Percentiles rank a stretch among this genome's conserved stretches.
Conservation (phyloP, 2,113 vertebrate species). For the Taurulus bubalis region DNA sequence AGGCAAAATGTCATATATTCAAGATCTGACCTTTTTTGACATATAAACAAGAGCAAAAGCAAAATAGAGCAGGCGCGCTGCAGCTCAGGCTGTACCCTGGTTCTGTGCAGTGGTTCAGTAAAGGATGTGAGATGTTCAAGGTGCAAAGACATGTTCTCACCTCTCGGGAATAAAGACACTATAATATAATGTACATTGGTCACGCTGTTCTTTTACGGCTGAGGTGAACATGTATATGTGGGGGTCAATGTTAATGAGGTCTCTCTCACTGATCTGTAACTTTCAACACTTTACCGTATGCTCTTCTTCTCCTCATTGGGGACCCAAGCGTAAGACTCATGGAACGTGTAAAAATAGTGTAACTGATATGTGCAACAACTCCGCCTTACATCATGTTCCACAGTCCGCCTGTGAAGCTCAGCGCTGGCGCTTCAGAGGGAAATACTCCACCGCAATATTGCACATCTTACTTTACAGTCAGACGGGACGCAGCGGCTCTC, state of each 20-base stretch:
- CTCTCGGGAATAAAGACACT: not conserved
- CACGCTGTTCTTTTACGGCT: conserved; percentile 8
- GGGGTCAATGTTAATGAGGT: not conserved
- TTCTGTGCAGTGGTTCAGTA: not conserved
- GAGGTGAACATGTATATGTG: not conserved
- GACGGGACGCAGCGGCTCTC: not conserved
- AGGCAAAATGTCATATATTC: conserved; percentile 35
- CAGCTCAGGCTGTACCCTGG: not conserved
- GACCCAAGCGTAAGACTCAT: not conserved
- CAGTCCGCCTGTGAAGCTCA: not conserved
- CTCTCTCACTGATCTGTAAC: not conserved
- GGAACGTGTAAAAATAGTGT: not conserved
- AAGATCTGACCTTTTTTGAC: conserved; percentile 35
- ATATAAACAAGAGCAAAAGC: conserved; percentile 3
- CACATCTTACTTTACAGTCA: not conserved
- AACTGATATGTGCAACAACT: too few species aligned
- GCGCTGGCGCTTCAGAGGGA: not conserved
- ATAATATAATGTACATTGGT: not conserved
- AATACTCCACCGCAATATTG: not conserved
- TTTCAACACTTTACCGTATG: not conserved
- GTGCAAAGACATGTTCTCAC: not conserved
- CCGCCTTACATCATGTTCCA: not conserved
- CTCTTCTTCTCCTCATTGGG: not conserved
- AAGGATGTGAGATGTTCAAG: not conserved
- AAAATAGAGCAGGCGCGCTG: conserved; percentile 27